These are phyloP conservation scores for Bostrychus sinensis DNA, from an alignment of 2,113 vertebrate genomes.

Conservation along the genomic window DNA sequence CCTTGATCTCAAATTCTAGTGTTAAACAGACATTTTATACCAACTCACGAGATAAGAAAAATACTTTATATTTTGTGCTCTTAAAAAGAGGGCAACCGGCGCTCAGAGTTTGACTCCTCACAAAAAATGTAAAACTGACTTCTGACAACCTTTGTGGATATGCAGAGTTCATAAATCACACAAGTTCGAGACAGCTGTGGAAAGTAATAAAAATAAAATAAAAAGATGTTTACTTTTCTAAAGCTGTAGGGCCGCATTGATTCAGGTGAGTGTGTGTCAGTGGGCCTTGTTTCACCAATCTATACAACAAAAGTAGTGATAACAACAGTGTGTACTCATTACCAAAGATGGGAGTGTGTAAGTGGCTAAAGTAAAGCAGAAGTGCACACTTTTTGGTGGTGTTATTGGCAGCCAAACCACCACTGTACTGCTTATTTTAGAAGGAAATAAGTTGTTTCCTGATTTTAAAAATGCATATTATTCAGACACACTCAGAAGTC, in stretches of 20 bases:
- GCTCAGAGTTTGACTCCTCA: neutral
- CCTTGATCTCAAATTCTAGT: constrained; percentile 25
- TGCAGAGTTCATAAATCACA: constrained; percentile 1
- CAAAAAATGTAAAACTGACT: neutral
- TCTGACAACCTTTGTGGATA: constrained; percentile 5
- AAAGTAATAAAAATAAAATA: neutral
- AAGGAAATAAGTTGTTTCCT: no score
- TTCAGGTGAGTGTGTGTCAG: neutral
- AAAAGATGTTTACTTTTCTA: neutral
- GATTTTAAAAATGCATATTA: no score
- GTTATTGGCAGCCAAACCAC: no score
- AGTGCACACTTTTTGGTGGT: neutral
- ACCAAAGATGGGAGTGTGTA: neutral
- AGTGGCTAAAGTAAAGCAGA: neutral
- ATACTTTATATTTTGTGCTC: neutral
- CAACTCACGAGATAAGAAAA: neutral
- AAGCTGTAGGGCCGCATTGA: neutral
- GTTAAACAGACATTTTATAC: constrained; percentile 8
- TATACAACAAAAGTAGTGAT: constrained; percentile 4
- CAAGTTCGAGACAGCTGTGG: neutral
- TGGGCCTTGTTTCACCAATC: constrained; percentile 8
- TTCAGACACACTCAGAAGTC: no score
- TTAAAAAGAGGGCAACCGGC: neutral
- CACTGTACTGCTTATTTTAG: no score
- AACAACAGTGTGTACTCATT: constrained; percentile 6